Conservation (phyloP, 2,888 invertebrate genomes). For the Tipula vernalis region DNA sequence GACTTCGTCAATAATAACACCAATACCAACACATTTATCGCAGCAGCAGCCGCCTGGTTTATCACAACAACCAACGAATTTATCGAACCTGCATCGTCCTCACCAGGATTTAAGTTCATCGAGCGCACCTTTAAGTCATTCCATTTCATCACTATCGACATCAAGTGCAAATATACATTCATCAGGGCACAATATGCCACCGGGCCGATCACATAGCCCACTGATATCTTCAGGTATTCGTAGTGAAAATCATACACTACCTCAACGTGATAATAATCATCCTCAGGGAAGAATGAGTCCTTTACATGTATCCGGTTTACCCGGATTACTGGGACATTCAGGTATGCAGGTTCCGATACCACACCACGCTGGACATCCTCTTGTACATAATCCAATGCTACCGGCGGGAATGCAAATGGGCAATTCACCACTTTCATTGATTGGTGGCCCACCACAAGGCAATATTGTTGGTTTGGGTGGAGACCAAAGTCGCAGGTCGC, state of each 20-base stretch:
- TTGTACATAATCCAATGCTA: slow-evolving; percentile 21
- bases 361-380: slow-evolving; percentile 28
- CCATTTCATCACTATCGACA: slow-evolving; percentile 25
- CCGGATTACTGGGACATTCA: slow-evolving; percentile 32
- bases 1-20: slow-evolving; percentile 33
- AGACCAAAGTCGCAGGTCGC: slow-evolving; percentile 29
- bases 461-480: slow-evolving; percentile 19
- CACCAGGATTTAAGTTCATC: slow-evolving; percentile 28
- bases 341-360: slow-evolving; percentile 19
- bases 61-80: slow-evolving; percentile 22
- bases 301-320: slow-evolving; percentile 28
- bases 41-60: slow-evolving; percentile 20
- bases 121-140: slow-evolving; percentile 33
- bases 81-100: slow-evolving; percentile 30
- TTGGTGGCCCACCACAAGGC: slow-evolving; percentile 23
- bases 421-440: slow-evolving; percentile 25
- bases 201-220: slow-evolving; percentile 11
- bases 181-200: slow-evolving; percentile 15
- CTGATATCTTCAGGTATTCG: slow-evolving; percentile 10
- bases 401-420: slow-evolving; percentile 28
- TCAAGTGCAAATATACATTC: slow-evolving; percentile 27
- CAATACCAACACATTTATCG: slow-evolving; percentile 23
- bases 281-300: slow-evolving; percentile 30
- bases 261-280: slow-evolving; percentile 15
- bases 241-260: slow-evolving; percentile 11